These are phyloP conservation scores for Bugula neritina DNA, from an alignment of 2,888 invertebrate species.

Conservation along the genomic window DNA sequence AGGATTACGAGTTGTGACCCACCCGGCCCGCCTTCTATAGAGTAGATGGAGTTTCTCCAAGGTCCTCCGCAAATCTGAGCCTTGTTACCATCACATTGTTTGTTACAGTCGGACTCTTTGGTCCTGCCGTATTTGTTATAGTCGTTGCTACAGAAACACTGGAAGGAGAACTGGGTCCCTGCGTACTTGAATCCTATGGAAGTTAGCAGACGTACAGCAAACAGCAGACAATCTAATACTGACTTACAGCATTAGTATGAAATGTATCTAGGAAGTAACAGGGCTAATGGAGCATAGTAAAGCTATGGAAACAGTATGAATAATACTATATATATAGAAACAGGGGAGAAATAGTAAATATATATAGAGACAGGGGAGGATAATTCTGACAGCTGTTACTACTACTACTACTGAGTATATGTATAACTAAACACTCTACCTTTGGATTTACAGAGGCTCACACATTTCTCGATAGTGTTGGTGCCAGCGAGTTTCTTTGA, in stretches of 20 bases:
- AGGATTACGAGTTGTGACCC: too few species aligned
- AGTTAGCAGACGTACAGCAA: too few species aligned
- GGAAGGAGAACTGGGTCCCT: background rate
- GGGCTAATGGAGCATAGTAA: too few species aligned
- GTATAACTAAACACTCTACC: background rate
- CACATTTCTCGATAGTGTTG: background rate
- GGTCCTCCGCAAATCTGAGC: background rate
- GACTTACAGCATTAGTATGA: too few species aligned
- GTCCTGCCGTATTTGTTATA: background rate
- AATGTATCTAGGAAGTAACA: too few species aligned
- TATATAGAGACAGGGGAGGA: too few species aligned
- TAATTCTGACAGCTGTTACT: too few species aligned
- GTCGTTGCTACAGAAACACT: constrained; percentile 24
- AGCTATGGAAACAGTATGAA: too few species aligned
- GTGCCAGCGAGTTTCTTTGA: background rate
- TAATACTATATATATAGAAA: too few species aligned
- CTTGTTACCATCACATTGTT: background rate
- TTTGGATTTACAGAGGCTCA: background rate
- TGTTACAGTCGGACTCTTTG: background rate
- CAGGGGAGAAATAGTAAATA: too few species aligned
- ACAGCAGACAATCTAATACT: too few species aligned
- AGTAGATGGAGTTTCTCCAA: constrained; percentile 12
- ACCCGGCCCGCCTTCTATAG: background rate
- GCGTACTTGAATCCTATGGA: constrained; percentile 23
- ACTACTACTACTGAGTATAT: too few species aligned